These are phyloP conservation scores for Leguminivora glycinivorella DNA, from an alignment of 1,140 invertebrate species.

Conservation along the genomic window DNA sequence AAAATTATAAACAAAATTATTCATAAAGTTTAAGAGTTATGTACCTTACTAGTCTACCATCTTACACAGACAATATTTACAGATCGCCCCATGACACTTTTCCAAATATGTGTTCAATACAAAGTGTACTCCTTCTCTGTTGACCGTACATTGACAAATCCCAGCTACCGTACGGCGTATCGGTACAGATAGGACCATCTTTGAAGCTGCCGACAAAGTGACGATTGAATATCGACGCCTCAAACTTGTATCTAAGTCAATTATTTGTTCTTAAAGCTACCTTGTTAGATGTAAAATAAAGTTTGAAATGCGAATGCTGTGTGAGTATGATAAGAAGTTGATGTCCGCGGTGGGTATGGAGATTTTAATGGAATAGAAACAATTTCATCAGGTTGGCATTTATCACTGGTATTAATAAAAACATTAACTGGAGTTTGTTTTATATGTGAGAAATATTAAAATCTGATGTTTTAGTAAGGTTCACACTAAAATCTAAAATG, in stretches of 20 bases:
- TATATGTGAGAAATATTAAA: not conserved
- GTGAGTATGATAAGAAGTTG: not conserved
- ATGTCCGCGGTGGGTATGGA: not conserved
- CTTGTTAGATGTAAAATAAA: not conserved
- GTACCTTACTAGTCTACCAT: too few species aligned
- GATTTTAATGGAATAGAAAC: conserved; percentile 3
- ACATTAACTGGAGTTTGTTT: not conserved
- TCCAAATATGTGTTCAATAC: conserved; percentile 64
- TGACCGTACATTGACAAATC: conserved; percentile 72
- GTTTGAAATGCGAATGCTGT: not conserved
- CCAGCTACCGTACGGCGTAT: conserved; percentile 62
- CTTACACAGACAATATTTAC: conserved; percentile 29
- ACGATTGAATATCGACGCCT: conserved; percentile 6
- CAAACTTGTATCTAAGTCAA: not conserved
- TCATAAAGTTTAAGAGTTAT: too few species aligned
- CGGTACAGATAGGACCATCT: conserved; percentile 4
- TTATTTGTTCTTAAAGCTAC: not conserved
- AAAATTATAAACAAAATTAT: not conserved
- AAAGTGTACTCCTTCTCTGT: conserved; percentile 47
- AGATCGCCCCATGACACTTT: conserved; percentile 44
- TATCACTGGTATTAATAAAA: not conserved
- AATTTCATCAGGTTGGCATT: not conserved
- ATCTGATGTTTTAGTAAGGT: not conserved
- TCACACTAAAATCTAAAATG: too few species aligned
- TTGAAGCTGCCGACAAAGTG: conserved; percentile 17